Base-by-base conservation (phyloP, 2,797 vertebrate genomes). In the Acropternis orthonyx region DNA sequence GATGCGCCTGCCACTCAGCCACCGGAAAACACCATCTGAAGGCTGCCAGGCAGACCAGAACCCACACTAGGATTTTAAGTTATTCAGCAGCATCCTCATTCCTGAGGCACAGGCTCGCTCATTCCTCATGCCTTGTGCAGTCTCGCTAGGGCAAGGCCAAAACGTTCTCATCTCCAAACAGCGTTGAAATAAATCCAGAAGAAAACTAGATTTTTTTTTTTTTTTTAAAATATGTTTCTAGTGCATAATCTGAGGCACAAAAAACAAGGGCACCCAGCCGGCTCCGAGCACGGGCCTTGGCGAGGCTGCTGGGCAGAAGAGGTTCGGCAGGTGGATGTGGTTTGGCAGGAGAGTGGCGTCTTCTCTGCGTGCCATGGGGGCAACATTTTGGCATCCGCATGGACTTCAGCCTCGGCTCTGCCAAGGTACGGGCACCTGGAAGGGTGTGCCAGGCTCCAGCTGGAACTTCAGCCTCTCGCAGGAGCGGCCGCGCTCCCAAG, bases 241-340 rank as follows among this genome's bases (percentile, higher is more conserved):
- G 28, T 1, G 7, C 22, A 36, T 19, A 19, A 12, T 34, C 44
- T 58, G 27, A 15, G 27, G 14, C 34, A 32, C 22, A 28, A 13
- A 34, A 82, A 51, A 15, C 0, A 5, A 46, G 68, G 41, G 19
- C 8, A 5, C 4, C 2, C 34, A 12, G 9, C 4, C 4, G 4
- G 14, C 63, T 81, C 20, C 48, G 8, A 51, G 48, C 0, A 3
- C 52, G 48, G 20, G 26, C 12, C 14, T 39, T 44, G 14, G 4
- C 0, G 1, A 44, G 8, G 13, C 28, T 54, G 62, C 22, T 4
- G 27, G 21, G 32, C 37, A 54, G 52, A 23, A 21, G 69, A 2
- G 0, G 6, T 13, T 49, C 5, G 2, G 24, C n/a, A 19, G 41
- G 28, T 16, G 48, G 27, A 23, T 0, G 2, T 4, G 8, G 51